Conservation (phyloP, 1,140 invertebrate genomes). For the Ditylenchus dipsaci region DNA sequence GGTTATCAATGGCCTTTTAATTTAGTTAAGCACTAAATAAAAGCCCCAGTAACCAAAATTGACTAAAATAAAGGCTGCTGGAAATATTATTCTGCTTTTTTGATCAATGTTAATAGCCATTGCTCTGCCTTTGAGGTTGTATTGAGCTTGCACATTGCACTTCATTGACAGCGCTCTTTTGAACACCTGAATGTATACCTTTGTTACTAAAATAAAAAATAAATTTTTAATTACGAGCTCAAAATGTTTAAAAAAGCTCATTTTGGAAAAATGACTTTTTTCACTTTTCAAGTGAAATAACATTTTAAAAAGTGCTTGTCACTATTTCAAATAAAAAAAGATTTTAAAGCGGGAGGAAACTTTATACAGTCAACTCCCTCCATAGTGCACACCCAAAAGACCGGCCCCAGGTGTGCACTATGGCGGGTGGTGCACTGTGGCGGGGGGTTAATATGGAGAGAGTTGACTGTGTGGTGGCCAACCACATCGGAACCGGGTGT, state of each 20-base stretch:
- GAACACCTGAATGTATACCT: conserved; percentile 6
- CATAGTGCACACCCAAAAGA: too few species aligned
- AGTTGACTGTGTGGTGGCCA: too few species aligned
- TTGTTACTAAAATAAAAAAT: neutral
- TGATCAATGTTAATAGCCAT: conserved; percentile 34
- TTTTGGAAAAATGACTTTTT: conserved; percentile 10
- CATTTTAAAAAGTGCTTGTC: too few species aligned
- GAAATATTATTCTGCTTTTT: conserved; percentile 25
- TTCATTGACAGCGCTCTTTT: conserved; percentile 8
- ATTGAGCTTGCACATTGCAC: conserved; percentile 4
- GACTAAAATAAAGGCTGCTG: conserved; percentile 18
- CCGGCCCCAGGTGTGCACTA: too few species aligned
- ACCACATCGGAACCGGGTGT: too few species aligned
- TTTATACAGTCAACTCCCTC: too few species aligned
- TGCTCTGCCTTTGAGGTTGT: conserved; percentile 3
- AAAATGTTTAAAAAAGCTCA: conserved; percentile 5
- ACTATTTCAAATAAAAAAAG: too few species aligned
- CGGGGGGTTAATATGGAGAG: too few species aligned
- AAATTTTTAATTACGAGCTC: neutral
- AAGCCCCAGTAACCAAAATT: conserved; percentile 27
- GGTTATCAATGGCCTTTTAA: neutral
- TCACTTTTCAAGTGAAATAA: neutral
- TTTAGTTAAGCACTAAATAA: conserved; percentile 28
- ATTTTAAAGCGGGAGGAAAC: too few species aligned
- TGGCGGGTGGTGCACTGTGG: too few species aligned